Base-by-base conservation (phyloP, 1,140 invertebrate genomes). In the Diprion similis region DNA sequence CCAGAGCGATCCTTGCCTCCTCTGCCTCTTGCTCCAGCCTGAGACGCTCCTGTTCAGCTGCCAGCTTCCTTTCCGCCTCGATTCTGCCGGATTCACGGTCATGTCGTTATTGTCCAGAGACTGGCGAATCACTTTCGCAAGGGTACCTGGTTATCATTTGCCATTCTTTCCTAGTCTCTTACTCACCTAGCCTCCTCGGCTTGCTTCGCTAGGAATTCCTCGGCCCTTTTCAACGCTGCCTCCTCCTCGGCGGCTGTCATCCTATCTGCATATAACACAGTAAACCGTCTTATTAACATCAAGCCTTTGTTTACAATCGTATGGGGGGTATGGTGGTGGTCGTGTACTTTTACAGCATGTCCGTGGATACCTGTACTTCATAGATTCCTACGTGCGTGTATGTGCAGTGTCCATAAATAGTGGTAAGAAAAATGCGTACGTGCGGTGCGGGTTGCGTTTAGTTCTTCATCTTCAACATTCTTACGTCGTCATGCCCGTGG, bases 121-220 rank as follows among this genome's bases (percentile, higher is more conserved):
- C 24, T 37, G 6, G 24, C 24, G 24, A 37, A 37, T 37, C 46
- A 65, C 15, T 74, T 73, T 76, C 73, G 71, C 0, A 6, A 77
- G 72, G 11, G 73, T n/a, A 67, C 65, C 73, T 68, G 73, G 70
- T 68, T 73, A 76, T 72, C 10, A 71, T 45, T 65, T 3, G 10
- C 59, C n/a, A n/a, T n/a, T n/a, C n/a, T n/a, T n/a, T n/a, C n/a
- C 67, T 48, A 66, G 37, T 71, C 0, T 59, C 15, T 64, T 45
- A 70, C 75, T 79, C 79, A 86, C 85, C 81, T 85, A 8, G 85
- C 82, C 77, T 87, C 82, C 67, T 82, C 83, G 65, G 81, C 82
- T 46, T 81, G 79, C 18, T 83, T 84, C 17, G 81, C 75, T 18
- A 87, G 79, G 48, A 82, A 85, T 67, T 80, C 79, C 47, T 85